Conservation (phyloP, 1,140 invertebrate genomes). For the Plectus sambesii region DNA sequence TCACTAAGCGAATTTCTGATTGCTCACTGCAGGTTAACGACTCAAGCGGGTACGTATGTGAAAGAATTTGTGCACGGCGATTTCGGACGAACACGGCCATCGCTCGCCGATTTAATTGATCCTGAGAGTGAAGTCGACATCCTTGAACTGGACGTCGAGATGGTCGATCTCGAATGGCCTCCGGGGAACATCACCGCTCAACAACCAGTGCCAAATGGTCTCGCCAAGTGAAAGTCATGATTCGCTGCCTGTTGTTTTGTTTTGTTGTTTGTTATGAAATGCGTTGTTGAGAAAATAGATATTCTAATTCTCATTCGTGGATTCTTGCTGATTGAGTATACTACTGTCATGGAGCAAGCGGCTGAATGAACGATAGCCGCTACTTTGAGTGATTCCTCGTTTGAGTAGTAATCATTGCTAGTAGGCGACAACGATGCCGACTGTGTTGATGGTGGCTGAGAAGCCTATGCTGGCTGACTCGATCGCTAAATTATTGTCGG, state of each 20-base stretch:
- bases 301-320: too few relatives aligned
- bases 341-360: too few relatives aligned
- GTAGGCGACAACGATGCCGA: constrained; percentile 71
- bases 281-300: too few relatives aligned
- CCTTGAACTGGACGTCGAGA: constrained; percentile 51
- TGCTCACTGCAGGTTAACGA: too few relatives aligned
- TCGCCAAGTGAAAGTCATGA: too few relatives aligned
- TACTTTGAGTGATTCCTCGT: background rate
- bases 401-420: background rate
- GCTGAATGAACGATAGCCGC: too few relatives aligned
- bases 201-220: too few relatives aligned
- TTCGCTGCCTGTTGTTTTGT: too few relatives aligned
- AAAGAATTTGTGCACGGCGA: constrained; percentile 53
- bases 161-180: constrained; percentile 46
- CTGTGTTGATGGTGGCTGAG: constrained; percentile 95
- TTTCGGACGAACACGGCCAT: constrained; percentile 51
- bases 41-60: constrained; percentile 41
- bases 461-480: constrained; percentile 94
- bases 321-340: too few relatives aligned
- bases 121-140: constrained; percentile 49
- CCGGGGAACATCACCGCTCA: constrained; percentile 15
- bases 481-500: constrained; percentile 83
- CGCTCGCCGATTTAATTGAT: constrained; percentile 44
- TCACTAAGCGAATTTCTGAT: too few relatives aligned
- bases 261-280: too few relatives aligned